Conservation (phyloP, 2,797 vertebrate genomes). For the Holocentrus rufus region DNA sequence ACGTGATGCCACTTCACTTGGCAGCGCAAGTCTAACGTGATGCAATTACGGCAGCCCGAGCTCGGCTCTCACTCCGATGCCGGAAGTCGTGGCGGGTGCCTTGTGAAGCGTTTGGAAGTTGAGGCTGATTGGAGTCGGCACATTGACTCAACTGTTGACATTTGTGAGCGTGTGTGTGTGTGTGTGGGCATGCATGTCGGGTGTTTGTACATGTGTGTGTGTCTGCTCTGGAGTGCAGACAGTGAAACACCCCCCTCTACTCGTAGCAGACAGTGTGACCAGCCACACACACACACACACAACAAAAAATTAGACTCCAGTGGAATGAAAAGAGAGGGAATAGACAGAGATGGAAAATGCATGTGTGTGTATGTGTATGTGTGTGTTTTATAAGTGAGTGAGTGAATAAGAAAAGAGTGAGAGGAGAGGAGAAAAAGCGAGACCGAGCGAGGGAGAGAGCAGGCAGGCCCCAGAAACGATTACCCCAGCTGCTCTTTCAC, state of each 20-base stretch:
- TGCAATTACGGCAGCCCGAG: slow-evolving; percentile 7
- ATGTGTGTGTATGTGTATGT: slow-evolving; percentile 1
- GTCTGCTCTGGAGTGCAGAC: neutral
- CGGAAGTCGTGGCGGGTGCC: slow-evolving; percentile 1
- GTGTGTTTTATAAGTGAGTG: slow-evolving; percentile 9
- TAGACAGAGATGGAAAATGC: slow-evolving; percentile 20
- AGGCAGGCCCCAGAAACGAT: slow-evolving; percentile 59
- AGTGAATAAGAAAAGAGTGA: neutral
- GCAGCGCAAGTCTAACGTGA: slow-evolving; percentile 19
- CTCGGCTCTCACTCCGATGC: slow-evolving; percentile 3
- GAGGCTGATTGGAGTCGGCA: slow-evolving; percentile 38
- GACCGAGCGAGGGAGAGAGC: slow-evolving; percentile 7
- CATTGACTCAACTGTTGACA: slow-evolving; percentile 29
- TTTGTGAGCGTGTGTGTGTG: neutral
- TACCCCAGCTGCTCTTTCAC: slow-evolving; percentile 72
- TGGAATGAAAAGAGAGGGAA: slow-evolving; percentile 17
- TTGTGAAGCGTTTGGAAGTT: slow-evolving; percentile 16
- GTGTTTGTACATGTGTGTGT: neutral
- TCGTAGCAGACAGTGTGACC: neutral
- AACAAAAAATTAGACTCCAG: slow-evolving; percentile 16
- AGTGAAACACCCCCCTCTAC: neutral
- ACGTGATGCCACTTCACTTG: slow-evolving; percentile 24
- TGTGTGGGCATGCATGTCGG: neutral
- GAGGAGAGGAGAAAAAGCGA: neutral
- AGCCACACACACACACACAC: neutral